Evolutionary conservation across 2,797 vertebrate genomes (phyloP).

Genomic region (Vultur gryphus): DNA sequence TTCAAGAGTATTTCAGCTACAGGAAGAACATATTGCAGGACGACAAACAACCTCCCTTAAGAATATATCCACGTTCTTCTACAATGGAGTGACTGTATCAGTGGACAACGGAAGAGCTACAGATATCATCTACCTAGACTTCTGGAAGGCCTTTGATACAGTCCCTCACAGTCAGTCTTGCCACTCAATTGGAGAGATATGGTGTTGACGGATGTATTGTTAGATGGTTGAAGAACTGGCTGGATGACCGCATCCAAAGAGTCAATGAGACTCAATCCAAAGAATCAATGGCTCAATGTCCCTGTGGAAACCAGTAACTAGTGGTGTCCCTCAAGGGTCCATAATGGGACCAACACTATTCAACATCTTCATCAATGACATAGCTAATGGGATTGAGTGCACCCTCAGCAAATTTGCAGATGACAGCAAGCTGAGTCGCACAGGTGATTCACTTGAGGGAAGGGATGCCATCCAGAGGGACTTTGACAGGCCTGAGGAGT

Average conservation of each 20-base stretch:
- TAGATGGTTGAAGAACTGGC: neutral
- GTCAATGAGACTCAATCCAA: neutral
- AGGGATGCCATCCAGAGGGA: accelerated
- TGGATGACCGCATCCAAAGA: neutral
- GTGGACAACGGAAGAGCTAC: neutral
- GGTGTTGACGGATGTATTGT: neutral
- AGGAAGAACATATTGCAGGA: neutral
- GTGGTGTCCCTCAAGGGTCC: no score
- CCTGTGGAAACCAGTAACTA: neutral
- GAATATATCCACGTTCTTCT: neutral
- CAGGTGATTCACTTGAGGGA: neutral
- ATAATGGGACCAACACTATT: neutral
- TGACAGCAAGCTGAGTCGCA: neutral
- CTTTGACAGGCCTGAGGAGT: neutral
- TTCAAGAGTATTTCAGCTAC: neutral
- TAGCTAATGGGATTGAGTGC: neutral
- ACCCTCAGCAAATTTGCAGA: neutral
- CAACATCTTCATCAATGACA: neutral
- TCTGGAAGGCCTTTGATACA: neutral
- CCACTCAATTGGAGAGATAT: neutral
- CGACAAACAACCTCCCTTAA: neutral
- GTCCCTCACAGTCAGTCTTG: neutral
- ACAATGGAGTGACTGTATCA: neutral
- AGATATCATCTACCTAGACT: neutral
- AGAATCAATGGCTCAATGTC: neutral